Evolutionary conservation across 2,888 invertebrate genomes (phyloP).

Genomic region (Lasioglossum leucozonium): DNA sequence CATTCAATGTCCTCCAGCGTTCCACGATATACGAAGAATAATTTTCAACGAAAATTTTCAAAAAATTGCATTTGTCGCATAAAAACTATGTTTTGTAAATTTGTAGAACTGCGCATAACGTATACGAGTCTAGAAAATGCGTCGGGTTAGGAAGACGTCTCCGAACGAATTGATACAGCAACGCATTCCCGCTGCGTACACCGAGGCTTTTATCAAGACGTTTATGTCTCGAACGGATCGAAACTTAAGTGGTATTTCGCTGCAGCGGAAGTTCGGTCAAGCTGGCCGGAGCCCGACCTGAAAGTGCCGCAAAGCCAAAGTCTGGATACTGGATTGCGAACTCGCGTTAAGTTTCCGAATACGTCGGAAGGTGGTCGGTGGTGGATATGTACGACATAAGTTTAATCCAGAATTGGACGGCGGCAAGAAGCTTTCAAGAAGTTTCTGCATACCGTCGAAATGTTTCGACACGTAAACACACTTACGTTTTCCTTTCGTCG

Average conservation of each 20-base stretch:
- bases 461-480: slow-evolving; percentile 59
- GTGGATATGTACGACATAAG: slow-evolving; percentile 59
- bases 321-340: slow-evolving; percentile 49
- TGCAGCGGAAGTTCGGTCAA: slow-evolving; percentile 62
- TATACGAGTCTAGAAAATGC: no score
- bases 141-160: not conserved
- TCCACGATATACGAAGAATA: not conserved
- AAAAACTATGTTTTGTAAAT: no score
- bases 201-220: slow-evolving; percentile 23
- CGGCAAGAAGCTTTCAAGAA: slow-evolving; percentile 61
- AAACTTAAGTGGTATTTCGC: slow-evolving; percentile 32
- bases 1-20: not conserved
- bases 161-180: not conserved
- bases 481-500: slow-evolving; percentile 41
- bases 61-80: no score
- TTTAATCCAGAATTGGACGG: slow-evolving; percentile 64
- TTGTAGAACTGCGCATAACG: no score
- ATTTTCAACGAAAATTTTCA: not conserved
- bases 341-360: slow-evolving; percentile 54
- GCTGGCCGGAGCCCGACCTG: slow-evolving; percentile 48
- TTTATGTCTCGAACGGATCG: slow-evolving; percentile 31
- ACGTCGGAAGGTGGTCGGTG: slow-evolving; percentile 54
- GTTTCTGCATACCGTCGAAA: slow-evolving; percentile 49
- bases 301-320: slow-evolving; percentile 63
- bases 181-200: not conserved